phyloP scores from a whole-genome alignment of 2,797 vertebrate species.

The Liparis tanakae region DNA sequence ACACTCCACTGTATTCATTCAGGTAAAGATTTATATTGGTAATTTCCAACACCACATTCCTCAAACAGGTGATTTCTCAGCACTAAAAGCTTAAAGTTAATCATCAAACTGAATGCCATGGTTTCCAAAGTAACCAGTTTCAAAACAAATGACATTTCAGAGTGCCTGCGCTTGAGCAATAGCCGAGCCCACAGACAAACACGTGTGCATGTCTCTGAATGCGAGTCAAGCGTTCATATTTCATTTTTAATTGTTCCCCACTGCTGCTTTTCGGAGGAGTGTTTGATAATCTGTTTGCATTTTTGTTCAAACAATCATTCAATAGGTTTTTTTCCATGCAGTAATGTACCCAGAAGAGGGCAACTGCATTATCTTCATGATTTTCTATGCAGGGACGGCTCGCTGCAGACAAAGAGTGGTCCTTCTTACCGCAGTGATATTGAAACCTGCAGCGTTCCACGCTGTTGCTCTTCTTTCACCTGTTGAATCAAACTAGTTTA shows the following conservation, averaged over 20 bases:
- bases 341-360: neutral
- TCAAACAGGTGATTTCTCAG: conserved; percentile 52
- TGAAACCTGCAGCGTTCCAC: conserved; percentile 70
- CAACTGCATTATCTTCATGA: conserved; percentile 7
- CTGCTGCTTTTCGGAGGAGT: neutral
- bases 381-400: conserved; percentile 24
- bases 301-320: neutral
- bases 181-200: conserved; percentile 16
- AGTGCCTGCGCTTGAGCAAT: conserved; percentile 49
- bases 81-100: conserved; percentile 72
- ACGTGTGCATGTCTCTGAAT: conserved; percentile 14
- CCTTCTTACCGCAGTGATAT: conserved; percentile 59
- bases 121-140: conserved; percentile 69
- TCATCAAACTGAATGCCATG: conserved; percentile 72
- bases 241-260: neutral
- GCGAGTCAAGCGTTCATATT: conserved; percentile 22
- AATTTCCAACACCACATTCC: conserved; percentile 25
- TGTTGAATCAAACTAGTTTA: conserved; percentile 47
- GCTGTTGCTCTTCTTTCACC: conserved; percentile 68
- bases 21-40: conserved; percentile 6
- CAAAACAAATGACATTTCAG: conserved; percentile 61
- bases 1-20: neutral
- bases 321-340: neutral
- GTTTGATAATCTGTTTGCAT: neutral
- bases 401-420: conserved; percentile 50